Evolutionary conservation across 2,888 invertebrate genomes (phyloP).

Genomic region (Belgica antarctica): DNA sequence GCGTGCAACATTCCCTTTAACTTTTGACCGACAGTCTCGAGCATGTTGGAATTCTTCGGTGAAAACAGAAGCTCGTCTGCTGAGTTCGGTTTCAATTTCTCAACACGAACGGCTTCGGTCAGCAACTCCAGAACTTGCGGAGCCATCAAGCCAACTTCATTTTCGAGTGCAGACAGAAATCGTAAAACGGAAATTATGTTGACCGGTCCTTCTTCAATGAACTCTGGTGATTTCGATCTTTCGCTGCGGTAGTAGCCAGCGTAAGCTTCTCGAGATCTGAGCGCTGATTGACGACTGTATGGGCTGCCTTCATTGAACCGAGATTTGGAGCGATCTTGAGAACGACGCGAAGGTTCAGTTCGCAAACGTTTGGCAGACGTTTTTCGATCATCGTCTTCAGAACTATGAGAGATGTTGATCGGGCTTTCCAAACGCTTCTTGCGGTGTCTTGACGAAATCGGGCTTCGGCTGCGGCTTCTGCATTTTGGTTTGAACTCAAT

Average conservation of each 20-base stretch:
- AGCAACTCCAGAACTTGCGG: conserved; percentile 74
- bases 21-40: conserved; percentile 84
- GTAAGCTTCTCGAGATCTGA: background rate
- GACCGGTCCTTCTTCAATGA: conserved; percentile 56
- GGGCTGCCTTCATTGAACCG: background rate
- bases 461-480: background rate
- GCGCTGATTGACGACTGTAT: background rate
- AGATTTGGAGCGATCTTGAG: background rate
- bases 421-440: background rate
- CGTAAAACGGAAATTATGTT: conserved; percentile 68
- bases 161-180: conserved; percentile 76
- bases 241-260: background rate
- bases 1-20: conserved; percentile 75
- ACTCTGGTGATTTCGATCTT: conserved; percentile 45
- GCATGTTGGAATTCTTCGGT: conserved; percentile 70
- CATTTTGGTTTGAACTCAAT: conserved; percentile 1
- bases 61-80: conserved; percentile 71
- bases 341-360: too few relatives aligned
- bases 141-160: conserved; percentile 76
- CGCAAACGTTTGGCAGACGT: background rate
- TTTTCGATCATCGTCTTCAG: background rate
- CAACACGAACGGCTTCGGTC: conserved; percentile 74
- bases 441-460: background rate
- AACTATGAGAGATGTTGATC: conserved; percentile 2
- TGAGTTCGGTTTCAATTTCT: conserved; percentile 70